Evolutionary conservation across 92 coral and sea anemone genomes (phyloP).

Genomic region (Montipora capitata): DNA sequence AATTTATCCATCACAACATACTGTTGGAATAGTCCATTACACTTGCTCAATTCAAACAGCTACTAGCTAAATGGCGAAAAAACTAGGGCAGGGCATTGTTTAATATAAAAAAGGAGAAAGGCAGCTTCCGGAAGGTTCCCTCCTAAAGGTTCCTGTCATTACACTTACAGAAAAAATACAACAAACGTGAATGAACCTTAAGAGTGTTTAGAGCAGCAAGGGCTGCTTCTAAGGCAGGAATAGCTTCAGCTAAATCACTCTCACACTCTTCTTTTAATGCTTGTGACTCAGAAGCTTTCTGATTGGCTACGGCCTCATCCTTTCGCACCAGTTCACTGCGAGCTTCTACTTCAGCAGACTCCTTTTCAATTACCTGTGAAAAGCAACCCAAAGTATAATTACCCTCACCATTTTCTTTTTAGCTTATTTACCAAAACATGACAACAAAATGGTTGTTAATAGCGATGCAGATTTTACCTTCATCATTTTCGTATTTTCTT

Average conservation of each 20-base stretch:
- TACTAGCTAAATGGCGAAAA: too few relatives aligned
- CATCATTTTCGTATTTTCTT: constrained; percentile 96
- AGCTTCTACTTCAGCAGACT: constrained; percentile 96
- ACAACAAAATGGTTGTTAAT: not conserved
- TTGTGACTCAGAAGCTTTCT: constrained; percentile 97
- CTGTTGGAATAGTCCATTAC: too few relatives aligned
- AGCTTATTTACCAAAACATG: not conserved
- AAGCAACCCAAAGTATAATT: not conserved
- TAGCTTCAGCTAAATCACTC: constrained; percentile 97
- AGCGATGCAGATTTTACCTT: constrained; percentile 65
- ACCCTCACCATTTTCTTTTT: not conserved
- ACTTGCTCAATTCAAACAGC: too few relatives aligned
- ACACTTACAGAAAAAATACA: too few relatives aligned
- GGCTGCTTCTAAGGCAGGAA: constrained; percentile 99
- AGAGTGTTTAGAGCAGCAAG: constrained; percentile 98
- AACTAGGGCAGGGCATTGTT: too few relatives aligned
- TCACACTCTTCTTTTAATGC: constrained; percentile 98
- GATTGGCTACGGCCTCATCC: constrained; percentile 98
- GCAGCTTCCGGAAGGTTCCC: too few relatives aligned
- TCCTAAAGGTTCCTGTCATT: too few relatives aligned
- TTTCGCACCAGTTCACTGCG: constrained; percentile 97
- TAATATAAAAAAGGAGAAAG: too few relatives aligned
- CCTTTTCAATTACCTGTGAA: constrained; percentile 93
- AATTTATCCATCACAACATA: too few relatives aligned
- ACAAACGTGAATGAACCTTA: constrained; percentile 67